Percentiles rank a stretch among this genome's conserved stretches.
Evolutionary conservation across 2,113 vertebrate genomes (phyloP).

Genomic region (Lota lota): DNA sequence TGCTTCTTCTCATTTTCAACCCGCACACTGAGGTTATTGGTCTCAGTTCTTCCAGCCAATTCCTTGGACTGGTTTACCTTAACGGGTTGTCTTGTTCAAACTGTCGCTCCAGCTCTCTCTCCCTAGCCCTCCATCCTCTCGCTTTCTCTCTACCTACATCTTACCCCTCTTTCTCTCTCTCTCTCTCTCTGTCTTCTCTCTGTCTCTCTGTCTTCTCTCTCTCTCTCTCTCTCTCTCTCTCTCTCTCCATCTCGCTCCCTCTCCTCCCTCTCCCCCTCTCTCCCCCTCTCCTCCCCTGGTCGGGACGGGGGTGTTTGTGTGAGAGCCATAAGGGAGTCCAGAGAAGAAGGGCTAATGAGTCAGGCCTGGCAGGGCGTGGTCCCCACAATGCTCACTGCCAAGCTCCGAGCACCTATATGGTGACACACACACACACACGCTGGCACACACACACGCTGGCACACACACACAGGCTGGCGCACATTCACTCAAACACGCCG

Average conservation of each 20-base stretch:
- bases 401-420: too few species aligned
- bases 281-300: not conserved
- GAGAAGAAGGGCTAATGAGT: conserved; percentile 49
- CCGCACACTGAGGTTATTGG: not conserved
- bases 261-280: too few species aligned
- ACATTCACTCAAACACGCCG: too few species aligned
- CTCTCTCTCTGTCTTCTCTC: conserved; percentile 1
- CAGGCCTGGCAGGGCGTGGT: conserved; percentile 57
- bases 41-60: not conserved
- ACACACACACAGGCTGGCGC: too few species aligned
- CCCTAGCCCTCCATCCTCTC: too few species aligned
- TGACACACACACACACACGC: too few species aligned
- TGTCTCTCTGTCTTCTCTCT: too few species aligned
- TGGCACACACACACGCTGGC: too few species aligned
- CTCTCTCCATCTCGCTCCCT: not conserved
- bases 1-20: not conserved
- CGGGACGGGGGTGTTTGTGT: not conserved
- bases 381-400: conserved; percentile 1
- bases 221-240: not conserved
- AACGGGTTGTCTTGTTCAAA: not conserved
- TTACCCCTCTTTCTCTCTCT: conserved; percentile 10
- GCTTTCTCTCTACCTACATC: too few species aligned
- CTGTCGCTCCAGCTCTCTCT: too few species aligned
- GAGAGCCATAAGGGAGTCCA: conserved; percentile 22
- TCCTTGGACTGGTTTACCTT: not conserved